Evolutionary conservation across 2,113 vertebrate species (phyloP).

Genomic region (Rhagologus leucostigma): DNA sequence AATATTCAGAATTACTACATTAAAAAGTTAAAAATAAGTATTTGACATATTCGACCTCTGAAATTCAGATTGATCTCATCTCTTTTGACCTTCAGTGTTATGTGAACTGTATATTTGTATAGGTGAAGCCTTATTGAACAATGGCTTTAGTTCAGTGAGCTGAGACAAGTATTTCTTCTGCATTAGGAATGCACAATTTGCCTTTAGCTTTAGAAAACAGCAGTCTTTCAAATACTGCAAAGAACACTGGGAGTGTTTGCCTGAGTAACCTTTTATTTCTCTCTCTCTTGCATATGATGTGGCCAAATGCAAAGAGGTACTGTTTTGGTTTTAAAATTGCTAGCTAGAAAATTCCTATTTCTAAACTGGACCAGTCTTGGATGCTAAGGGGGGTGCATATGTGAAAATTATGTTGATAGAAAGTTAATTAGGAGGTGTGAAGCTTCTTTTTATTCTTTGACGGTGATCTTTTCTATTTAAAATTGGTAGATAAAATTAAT

Average conservation of each 20-base stretch:
- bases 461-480: neutral
- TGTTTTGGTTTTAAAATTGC: neutral
- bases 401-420: neutral
- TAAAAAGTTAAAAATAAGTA: neutral
- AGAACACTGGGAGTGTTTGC: neutral
- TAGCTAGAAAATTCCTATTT: neutral
- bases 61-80: neutral
- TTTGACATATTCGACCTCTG: neutral
- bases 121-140: neutral
- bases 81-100: neutral
- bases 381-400: neutral
- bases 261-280: neutral
- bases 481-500: neutral
- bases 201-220: neutral
- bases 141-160: neutral
- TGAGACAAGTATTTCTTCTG: neutral
- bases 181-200: neutral
- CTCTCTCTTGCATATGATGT: neutral
- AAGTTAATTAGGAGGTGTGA: neutral
- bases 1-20: neutral
- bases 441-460: neutral
- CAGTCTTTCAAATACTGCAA: neutral
- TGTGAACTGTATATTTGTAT: neutral
- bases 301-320: neutral
- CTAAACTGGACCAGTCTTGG: neutral